phyloP scores from a whole-genome alignment of 1,140 invertebrate species.

The Diabrotica virgifera region DNA sequence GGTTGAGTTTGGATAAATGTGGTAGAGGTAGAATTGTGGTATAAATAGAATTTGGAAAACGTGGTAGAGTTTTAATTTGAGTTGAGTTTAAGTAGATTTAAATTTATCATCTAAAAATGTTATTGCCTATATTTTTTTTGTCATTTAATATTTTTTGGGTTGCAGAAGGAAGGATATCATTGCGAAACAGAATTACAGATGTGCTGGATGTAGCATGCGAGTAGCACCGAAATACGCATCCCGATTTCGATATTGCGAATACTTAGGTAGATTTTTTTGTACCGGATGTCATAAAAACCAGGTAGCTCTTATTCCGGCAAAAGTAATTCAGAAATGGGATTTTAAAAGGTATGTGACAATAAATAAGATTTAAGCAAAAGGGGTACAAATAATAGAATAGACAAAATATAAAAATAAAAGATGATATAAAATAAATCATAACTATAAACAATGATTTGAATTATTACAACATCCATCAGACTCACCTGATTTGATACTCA shows the following conservation, averaged over 20 bases:
- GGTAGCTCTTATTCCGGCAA: conserved; percentile 71
- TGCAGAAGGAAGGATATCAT: conserved; percentile 63
- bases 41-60: no score
- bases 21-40: no score
- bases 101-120: no score
- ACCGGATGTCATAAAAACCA: conserved; percentile 83
- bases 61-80: no score
- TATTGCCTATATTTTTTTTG: background rate
- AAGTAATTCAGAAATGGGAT: conserved; percentile 73
- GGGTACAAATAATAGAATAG: background rate
- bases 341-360: conserved; percentile 60
- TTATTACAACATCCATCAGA: no score
- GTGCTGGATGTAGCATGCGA: conserved; percentile 83
- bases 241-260: conserved; percentile 78
- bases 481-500: no score
- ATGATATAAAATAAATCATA: background rate
- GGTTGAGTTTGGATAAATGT: no score
- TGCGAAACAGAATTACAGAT: conserved; percentile 76
- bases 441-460: no score
- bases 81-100: no score
- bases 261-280: conserved; percentile 85
- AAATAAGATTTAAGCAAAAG: conserved; percentile 1
- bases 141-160: conserved; percentile 21
- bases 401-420: background rate
- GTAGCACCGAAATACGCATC: conserved; percentile 69